Evolutionary conservation across 1,140 invertebrate genomes (phyloP).

Genomic region (Apis mellifera): DNA sequence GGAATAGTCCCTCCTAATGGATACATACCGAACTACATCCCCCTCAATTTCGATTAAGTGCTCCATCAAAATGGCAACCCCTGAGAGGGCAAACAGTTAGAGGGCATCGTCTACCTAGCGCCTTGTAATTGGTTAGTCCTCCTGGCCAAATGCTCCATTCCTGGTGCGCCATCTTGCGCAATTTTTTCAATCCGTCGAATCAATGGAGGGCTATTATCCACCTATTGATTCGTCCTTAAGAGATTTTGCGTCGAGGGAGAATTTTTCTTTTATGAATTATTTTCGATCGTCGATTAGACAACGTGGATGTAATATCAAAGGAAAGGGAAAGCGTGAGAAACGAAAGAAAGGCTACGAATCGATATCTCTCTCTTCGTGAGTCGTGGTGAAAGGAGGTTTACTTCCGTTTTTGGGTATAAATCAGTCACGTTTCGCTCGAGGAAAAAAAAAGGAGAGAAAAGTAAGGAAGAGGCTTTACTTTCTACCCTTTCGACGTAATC

Average conservation of each 20-base stretch:
- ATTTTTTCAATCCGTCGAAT: conserved; percentile 22
- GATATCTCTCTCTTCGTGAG: too few relatives aligned
- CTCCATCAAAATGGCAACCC: conserved; percentile 51
- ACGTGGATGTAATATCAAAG: neutral
- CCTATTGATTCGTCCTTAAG: neutral
- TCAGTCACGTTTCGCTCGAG: conserved; percentile 16
- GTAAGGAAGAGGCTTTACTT: conserved; percentile 17
- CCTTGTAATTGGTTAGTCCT: conserved; percentile 38
- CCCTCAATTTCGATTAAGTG: conserved; percentile 53
- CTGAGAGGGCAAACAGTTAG: conserved; percentile 41
- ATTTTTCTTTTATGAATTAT: too few relatives aligned
- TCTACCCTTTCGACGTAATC: conserved; percentile 11
- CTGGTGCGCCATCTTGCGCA: neutral
- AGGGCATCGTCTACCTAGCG: conserved; percentile 25
- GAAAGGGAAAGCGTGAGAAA: neutral
- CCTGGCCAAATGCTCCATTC: neutral
- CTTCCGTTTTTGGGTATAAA: conserved; percentile 31
- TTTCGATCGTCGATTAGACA: too few relatives aligned
- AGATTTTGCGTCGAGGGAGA: too few relatives aligned
- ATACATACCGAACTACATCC: conserved; percentile 48
- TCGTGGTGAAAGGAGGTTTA: neutral
- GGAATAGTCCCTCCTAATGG: conserved; percentile 28
- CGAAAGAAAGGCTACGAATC: too few relatives aligned
- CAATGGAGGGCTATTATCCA: neutral
- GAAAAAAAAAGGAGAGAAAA: neutral